phyloP scores from a whole-genome alignment of 2,113 vertebrate genomes.

The Poeciliopsis occidentalis region DNA sequence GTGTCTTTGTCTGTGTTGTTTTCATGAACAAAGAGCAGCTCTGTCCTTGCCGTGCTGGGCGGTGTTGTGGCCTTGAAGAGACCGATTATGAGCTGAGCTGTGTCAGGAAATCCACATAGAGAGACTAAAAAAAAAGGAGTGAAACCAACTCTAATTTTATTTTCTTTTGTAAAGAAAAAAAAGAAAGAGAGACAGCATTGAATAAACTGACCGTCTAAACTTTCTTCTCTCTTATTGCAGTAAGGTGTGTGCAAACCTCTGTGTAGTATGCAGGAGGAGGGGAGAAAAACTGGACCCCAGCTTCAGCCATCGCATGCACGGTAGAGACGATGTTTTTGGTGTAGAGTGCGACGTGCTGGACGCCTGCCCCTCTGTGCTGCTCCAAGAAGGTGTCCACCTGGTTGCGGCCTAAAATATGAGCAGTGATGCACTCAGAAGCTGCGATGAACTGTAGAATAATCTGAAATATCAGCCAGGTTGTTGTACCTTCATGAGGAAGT shows the following conservation, averaged over 20 bases:
- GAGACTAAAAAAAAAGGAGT: background rate
- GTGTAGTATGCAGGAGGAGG: constrained; percentile 88
- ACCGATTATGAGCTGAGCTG: background rate
- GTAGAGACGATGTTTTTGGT: constrained; percentile 84
- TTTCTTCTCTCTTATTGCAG: background rate
- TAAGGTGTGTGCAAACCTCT: constrained; percentile 62
- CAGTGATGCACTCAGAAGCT: background rate
- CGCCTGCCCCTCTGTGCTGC: constrained; percentile 84
- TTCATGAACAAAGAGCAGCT: background rate
- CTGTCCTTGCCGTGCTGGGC: constrained; percentile 7
- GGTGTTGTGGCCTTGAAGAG: constrained; percentile 11
- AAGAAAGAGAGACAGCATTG: background rate
- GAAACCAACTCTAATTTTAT: background rate
- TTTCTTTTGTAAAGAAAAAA: background rate
- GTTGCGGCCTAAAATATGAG: constrained; percentile 77
- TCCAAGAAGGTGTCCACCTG: constrained; percentile 90
- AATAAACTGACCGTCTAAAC: too few relatives aligned
- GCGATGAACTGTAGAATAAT: background rate
- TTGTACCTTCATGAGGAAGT: constrained; percentile 71
- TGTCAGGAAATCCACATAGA: background rate
- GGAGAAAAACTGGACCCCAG: constrained; percentile 82
- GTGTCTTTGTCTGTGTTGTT: background rate
- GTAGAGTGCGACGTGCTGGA: constrained; percentile 90
- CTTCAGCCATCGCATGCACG: constrained; percentile 65
- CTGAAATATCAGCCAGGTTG: too few relatives aligned